A percentile compares a stretch with the other conserved stretches of the same genome.
Evolutionary conservation across 2,797 vertebrate species (phyloP).

Genomic region (Hippocampus kuda): DNA sequence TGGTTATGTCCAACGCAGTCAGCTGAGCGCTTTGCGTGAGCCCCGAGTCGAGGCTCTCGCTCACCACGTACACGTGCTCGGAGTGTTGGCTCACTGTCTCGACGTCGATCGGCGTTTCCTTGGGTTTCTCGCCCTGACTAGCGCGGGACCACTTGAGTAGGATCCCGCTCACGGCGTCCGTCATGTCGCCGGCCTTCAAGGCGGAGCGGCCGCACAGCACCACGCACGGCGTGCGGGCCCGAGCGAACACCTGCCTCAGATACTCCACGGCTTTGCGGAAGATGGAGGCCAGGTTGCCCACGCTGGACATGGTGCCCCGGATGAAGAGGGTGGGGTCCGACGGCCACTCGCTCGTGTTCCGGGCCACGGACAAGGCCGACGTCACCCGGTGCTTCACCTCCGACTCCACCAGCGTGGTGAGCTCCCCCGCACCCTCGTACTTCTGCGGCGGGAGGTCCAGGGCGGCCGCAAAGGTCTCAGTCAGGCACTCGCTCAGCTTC

Average conservation of each 20-base stretch:
- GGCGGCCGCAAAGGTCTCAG: conserved; percentile 4
- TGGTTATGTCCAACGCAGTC: not conserved
- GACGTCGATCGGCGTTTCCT: not conserved
- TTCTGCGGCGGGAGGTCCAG: conserved; percentile 7
- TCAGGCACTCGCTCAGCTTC: not conserved
- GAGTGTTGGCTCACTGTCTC: not conserved
- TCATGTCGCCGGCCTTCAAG: conserved; percentile 3
- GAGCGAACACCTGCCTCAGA: conserved; percentile 1
- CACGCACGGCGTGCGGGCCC: not conserved
- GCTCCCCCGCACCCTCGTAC: not conserved
- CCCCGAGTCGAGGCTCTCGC: not conserved
- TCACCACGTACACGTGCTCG: not conserved
- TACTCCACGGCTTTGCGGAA: conserved; percentile 3
- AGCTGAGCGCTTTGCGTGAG: not conserved
- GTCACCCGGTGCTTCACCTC: conserved; percentile 7
- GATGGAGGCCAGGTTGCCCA: conserved; percentile 5
- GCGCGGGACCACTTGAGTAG: not conserved
- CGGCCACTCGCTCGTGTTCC: not conserved
- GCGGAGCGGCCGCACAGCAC: not conserved
- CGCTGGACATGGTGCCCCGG: conserved; percentile 7
- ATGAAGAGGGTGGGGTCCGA: conserved; percentile 6
- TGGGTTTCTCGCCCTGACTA: not conserved
- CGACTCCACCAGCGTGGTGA: conserved; percentile 2
- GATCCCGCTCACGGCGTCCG: not conserved
- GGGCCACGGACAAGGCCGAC: conserved; percentile 1